Evolutionary conservation across 2,888 invertebrate genomes (phyloP).

Genomic region (Stenodema calcarata): DNA sequence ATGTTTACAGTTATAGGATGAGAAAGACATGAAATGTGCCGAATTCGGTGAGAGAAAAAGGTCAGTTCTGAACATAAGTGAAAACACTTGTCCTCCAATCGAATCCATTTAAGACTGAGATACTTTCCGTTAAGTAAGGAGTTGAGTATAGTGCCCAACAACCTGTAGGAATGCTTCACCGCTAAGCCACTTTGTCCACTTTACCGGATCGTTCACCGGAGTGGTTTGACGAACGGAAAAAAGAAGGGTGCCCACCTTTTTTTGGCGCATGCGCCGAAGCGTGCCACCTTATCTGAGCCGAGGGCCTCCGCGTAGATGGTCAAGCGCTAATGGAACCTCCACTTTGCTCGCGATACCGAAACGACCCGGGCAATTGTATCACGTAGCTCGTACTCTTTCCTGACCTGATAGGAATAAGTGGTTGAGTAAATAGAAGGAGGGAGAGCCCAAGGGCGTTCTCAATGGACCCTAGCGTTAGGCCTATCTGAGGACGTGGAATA

Average conservation of each 20-base stretch:
- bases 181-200: neutral
- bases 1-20: no score
- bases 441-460: neutral
- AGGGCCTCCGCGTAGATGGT: slow-evolving; percentile 26
- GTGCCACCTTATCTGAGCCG: slow-evolving; percentile 18
- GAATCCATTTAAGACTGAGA: neutral
- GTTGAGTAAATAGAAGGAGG: slow-evolving; percentile 13
- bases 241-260: neutral
- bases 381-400: slow-evolving; percentile 2
- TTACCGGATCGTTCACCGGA: neutral
- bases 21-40: neutral
- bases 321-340: slow-evolving; percentile 44
- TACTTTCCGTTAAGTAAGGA: neutral
- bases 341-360: slow-evolving; percentile 42
- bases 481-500: neutral
- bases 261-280: slow-evolving; percentile 20
- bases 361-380: slow-evolving; percentile 27
- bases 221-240: neutral
- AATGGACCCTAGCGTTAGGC: neutral
- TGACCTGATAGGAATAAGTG: slow-evolving; percentile 21
- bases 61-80: neutral
- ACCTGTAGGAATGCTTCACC: neutral
- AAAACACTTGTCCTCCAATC: neutral
- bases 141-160: neutral
- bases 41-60: neutral